Evolutionary conservation across 2,113 vertebrate genomes (phyloP).

Genomic region (Tupaia chinensis): DNA sequence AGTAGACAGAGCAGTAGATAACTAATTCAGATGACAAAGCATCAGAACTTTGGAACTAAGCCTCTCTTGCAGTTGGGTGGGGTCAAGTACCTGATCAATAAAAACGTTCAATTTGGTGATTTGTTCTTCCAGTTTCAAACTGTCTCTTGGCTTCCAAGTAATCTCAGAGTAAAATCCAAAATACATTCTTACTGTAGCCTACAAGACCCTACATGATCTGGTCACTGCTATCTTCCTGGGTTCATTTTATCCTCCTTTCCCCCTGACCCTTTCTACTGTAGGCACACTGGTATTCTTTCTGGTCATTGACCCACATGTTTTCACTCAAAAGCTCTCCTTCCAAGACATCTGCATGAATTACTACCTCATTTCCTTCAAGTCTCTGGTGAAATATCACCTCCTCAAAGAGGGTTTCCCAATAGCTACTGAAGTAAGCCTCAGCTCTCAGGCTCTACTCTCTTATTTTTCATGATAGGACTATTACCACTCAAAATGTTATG

Average conservation of each 20-base stretch:
- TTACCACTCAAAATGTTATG: background rate
- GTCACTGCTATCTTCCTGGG: background rate
- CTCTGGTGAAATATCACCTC: background rate
- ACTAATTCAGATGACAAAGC: background rate
- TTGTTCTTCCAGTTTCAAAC: background rate
- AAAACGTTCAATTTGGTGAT: background rate
- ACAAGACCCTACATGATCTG: background rate
- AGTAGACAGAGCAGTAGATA: background rate
- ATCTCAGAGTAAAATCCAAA: slow-evolving; percentile 5
- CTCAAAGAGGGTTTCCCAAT: background rate
- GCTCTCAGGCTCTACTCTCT: background rate
- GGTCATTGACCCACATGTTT: background rate
- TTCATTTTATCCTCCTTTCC: background rate
- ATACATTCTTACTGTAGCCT: background rate
- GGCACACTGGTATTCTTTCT: background rate
- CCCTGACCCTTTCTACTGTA: background rate
- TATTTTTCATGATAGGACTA: background rate
- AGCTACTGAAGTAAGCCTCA: background rate
- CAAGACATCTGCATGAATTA: background rate
- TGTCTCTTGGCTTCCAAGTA: background rate
- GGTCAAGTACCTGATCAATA: background rate
- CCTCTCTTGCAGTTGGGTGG: background rate
- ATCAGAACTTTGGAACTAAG: slow-evolving; percentile 11
- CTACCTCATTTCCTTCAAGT: background rate
- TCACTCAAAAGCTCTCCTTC: background rate